Conservation (phyloP, 2,888 invertebrate genomes). For the Nymphalis urticae region DNA sequence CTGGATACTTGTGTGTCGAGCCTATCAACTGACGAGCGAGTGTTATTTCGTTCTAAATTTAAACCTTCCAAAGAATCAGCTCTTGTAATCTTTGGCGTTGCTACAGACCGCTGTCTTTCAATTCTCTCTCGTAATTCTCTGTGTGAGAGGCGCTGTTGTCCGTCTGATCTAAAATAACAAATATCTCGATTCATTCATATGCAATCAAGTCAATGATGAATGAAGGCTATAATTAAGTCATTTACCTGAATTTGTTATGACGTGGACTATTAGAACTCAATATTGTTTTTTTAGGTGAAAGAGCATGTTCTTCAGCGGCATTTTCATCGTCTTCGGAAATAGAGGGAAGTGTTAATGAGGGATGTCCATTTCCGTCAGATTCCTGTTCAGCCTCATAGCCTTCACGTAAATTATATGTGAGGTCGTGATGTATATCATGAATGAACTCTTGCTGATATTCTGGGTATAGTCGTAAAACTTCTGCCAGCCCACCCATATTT, state of each 20-base stretch:
- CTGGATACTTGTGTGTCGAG: slow-evolving; percentile 91
- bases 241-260: slow-evolving; percentile 83
- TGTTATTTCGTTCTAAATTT: slow-evolving; percentile 80
- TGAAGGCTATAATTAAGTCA: not conserved
- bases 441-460: slow-evolving; percentile 97
- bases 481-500: slow-evolving; percentile 93
- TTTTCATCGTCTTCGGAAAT: slow-evolving; percentile 98
- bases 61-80: slow-evolving; percentile 83
- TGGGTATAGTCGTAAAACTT: slow-evolving; percentile 93
- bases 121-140: slow-evolving; percentile 83
- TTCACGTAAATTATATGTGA: slow-evolving; percentile 96
- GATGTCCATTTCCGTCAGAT: slow-evolving; percentile 88
- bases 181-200: slow-evolving; percentile 13
- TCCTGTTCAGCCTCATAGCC: slow-evolving; percentile 94
- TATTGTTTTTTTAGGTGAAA: slow-evolving; percentile 83
- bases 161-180: slow-evolving; percentile 57
- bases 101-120: slow-evolving; percentile 85
- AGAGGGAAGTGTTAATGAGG: slow-evolving; percentile 92
- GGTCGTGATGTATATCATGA: slow-evolving; percentile 96
- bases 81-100: slow-evolving; percentile 77
- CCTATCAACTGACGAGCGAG: slow-evolving; percentile 84
- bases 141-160: slow-evolving; percentile 66
- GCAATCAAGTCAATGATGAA: not conserved
- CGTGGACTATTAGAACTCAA: slow-evolving; percentile 85
- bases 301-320: slow-evolving; percentile 87